Base-by-base conservation (phyloP, 2,888 invertebrate species). In the Timandra comae region DNA sequence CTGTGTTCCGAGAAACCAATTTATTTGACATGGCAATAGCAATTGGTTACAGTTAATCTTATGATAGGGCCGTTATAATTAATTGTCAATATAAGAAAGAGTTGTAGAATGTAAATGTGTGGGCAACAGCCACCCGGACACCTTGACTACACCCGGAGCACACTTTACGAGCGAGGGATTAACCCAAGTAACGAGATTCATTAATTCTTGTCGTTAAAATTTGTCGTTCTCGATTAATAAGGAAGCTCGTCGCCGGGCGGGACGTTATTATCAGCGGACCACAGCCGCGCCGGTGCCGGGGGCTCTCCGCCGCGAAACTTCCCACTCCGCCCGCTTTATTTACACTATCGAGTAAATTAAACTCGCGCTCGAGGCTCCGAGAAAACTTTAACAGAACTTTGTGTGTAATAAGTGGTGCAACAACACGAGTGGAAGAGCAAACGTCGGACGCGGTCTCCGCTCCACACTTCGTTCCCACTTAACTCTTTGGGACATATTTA, bases 131-230 rank as follows among this genome's bases (percentile, higher is more conserved):
- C 55, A 63, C 71, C 65, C 66, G 67, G 64, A 63, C 74, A 76
- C 77, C 81, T 77, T 77, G 74, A 77, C 79, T 74, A 76, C 79
- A 58, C 66, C 66, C 62, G 71, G 77, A 71, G 71, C 65, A 75
- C 77, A 77, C 79, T 86, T 85, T 85, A 86, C 86, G 86, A 84
- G 69, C 77, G 64, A 63, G 76, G 81, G 85, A 86, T 86, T 86
- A 86, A 86, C 86, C 86, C 86, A 66, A 81, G 84, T 86, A 86
- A 86, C 84, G 86, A 86, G 86, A 86, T 85, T 85, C 86, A 86
- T 86, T 86, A 86, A 86, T 86, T 86, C 85, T 84, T 86, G 86
- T 86, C 86, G 86, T 86, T 86, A 86, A 86, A 86, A 86, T 86
- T 86, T 86, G 86, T 86, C 85, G 86, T 86, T 82, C 84, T 81